These are phyloP conservation scores for Sebastiscus albofasciatus DNA, from an alignment of 2,797 vertebrate genomes.

Conservation along the genomic window DNA sequence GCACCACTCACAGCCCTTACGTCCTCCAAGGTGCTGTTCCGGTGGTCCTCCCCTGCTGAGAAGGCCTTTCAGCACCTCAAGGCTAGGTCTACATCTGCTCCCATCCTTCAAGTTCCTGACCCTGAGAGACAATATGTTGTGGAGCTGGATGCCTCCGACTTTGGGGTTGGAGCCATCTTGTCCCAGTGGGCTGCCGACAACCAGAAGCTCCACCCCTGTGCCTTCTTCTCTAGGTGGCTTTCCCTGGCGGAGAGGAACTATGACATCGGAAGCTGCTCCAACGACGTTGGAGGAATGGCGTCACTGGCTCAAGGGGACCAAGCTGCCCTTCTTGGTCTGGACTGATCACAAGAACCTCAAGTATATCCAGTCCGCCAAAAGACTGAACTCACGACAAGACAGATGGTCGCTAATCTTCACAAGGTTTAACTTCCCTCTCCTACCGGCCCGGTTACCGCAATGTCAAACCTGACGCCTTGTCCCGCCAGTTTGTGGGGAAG, in stretches of 20 bases:
- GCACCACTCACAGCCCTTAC: neutral
- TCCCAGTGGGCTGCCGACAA: neutral
- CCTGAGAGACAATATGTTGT: neutral
- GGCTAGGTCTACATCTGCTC: neutral
- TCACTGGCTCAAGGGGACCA: neutral
- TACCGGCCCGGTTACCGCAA: no score
- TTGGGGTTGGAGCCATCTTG: neutral
- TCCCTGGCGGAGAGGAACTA: neutral
- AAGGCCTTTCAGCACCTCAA: neutral
- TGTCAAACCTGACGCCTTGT: neutral
- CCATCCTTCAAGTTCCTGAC: neutral
- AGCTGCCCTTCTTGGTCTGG: neutral
- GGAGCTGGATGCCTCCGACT: neutral
- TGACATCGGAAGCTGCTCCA: neutral
- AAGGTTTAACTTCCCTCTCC: no score
- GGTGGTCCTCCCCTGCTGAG: neutral
- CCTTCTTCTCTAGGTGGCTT: neutral
- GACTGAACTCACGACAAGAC: neutral
- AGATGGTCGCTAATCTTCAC: no score
- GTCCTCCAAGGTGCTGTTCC: neutral
- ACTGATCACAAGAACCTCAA: neutral
- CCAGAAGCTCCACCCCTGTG: neutral
- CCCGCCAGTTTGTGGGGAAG: neutral
- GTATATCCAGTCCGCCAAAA: neutral
- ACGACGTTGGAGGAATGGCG: neutral